Base-by-base conservation (phyloP, 2,797 vertebrate species). In the Melanogrammus aeglefinus region DNA sequence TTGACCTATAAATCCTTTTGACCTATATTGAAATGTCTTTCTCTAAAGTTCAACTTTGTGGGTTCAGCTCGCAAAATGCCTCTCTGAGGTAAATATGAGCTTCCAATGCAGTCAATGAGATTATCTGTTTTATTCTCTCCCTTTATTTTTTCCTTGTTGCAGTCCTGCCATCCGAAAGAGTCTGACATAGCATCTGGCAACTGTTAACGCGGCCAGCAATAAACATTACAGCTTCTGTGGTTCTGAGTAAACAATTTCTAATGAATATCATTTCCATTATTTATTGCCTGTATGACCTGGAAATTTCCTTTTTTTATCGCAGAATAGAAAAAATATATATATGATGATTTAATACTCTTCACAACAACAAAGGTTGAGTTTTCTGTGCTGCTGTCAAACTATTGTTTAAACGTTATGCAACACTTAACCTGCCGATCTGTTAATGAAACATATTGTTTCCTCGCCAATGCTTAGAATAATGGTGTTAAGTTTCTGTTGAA, bases 211-310 rank as follows among this genome's bases (percentile, higher is more conserved):
- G 24, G 57, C 21, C 57, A 63, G 2, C 57, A 63, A 63, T 63
- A 63, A 63, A 63, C 57, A 63, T 63, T 24, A 24, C 47, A 18
- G 57, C 57, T 63, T 24, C 57, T 63, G 51, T 21, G 51, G 4
- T 57, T 57, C 18, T 21, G 57, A 13, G n/a, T 63, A 63, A 63
- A 63, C 57, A 63, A n/a, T 24, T 63, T 63, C 57, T 63, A 63
- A 63, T 63, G 57, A n/a, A 63, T 63, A 63, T 63, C 57, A 63
- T 63, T 63, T 63, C 57, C 57, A 63, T 63, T 63, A 63, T 63
- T 63, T 63, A 63, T 63, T 63, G 57, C 21, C 57, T n/a, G 21
- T 63, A 24, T 63, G 57, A 6, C 57, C n/a, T 24, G 57, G 57
- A 63, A 63, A 24, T 33, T 4, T 4, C 4, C 4, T 3, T 33